These are phyloP conservation scores for Drosophila siamana DNA, from an alignment of 2,888 invertebrate genomes.

Conservation along the genomic window DNA sequence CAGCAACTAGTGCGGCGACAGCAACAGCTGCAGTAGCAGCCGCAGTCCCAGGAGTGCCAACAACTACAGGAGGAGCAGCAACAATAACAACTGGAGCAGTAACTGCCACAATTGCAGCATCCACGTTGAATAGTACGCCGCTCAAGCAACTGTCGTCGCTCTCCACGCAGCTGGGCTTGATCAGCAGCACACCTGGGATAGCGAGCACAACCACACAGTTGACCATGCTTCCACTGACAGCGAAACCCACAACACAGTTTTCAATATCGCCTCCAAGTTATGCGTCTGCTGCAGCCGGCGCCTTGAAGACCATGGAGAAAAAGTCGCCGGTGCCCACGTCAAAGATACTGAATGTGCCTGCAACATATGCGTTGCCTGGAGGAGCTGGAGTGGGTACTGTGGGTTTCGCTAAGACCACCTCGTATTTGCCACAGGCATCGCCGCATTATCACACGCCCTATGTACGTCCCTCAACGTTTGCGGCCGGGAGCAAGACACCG, in stretches of 20 bases:
- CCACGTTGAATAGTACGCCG: slow-evolving; percentile 6
- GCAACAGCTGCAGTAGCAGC: not conserved
- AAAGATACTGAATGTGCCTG: slow-evolving; percentile 82
- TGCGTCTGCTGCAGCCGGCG: slow-evolving; percentile 14
- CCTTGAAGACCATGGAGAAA: slow-evolving; percentile 75
- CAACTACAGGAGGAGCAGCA: slow-evolving; percentile 53
- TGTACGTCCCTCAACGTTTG: slow-evolving; percentile 78
- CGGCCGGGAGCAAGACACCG: slow-evolving; percentile 63
- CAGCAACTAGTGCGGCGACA: slow-evolving; percentile 28
- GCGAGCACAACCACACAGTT: slow-evolving; percentile 65
- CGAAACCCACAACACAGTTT: slow-evolving; percentile 59
- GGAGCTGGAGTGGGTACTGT: slow-evolving; percentile 46
- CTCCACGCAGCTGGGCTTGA: slow-evolving; percentile 9
- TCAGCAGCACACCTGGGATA: slow-evolving; percentile 38
- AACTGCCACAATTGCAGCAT: not conserved
- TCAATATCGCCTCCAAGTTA: slow-evolving; percentile 62
- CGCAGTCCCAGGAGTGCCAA: not conserved
- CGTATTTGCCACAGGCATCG: slow-evolving; percentile 82
- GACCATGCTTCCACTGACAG: slow-evolving; percentile 77
- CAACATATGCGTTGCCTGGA: slow-evolving; percentile 79
- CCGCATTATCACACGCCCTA: slow-evolving; percentile 81
- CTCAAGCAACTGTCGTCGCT: slow-evolving; percentile 1
- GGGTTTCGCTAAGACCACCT: slow-evolving; percentile 70
- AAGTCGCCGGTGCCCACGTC: slow-evolving; percentile 83
- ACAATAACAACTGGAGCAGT: slow-evolving; percentile 49